Evolutionary conservation across 2,888 invertebrate genomes (phyloP), one percentile per base, ranked within the genome.

Genomic region (Nowickia ferox): DNA sequence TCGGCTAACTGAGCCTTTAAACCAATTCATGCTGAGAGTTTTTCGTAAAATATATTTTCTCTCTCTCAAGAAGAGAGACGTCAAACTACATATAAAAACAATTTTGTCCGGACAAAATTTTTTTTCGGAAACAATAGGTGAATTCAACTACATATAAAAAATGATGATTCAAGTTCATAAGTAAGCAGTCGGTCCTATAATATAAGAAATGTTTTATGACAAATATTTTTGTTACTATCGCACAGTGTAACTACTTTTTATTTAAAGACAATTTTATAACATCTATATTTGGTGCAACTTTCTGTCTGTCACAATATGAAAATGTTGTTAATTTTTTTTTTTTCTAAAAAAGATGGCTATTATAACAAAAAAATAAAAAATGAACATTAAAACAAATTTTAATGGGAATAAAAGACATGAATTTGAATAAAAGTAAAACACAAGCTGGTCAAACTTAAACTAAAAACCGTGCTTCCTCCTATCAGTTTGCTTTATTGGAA

Each of bases 321-420:
- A 77, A 61, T 19, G 22, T 44, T 71, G 59, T 79, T 55, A 72
- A 77, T 53, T 11, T 68, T 48, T 85, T 81, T 85, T 78, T 30
- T 30, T 22, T 2, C 2, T 30, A 5, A 6, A 30, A 30, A 30
- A 30, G 30, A 81, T 85, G 55, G 48, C n/a, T 30, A 17, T 72
- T n/a, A 72, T 65, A 46, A 65, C 65, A 72, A 72, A 46, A 61
- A 74, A 78, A 59, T 69, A 78, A 75, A 76, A 66, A 2, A 2
- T 65, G 59, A 80, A 80, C 65, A 79, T 63, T 71, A 71, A 79
- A 79, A 53, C 19, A 65, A 38, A 66, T 66, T 53, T 38, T 9
- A 59, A 59, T 10, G 5, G 51, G 44, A 61, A 57, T 1, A n/a
- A 19, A 19, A 13, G 17, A 46, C 1, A 10, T 61, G n/a, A 17